Evolutionary conservation across 2,797 vertebrate species (phyloP), one percentile per base, ranked within the genome.

Genomic region (Apogon hyalosoma): DNA sequence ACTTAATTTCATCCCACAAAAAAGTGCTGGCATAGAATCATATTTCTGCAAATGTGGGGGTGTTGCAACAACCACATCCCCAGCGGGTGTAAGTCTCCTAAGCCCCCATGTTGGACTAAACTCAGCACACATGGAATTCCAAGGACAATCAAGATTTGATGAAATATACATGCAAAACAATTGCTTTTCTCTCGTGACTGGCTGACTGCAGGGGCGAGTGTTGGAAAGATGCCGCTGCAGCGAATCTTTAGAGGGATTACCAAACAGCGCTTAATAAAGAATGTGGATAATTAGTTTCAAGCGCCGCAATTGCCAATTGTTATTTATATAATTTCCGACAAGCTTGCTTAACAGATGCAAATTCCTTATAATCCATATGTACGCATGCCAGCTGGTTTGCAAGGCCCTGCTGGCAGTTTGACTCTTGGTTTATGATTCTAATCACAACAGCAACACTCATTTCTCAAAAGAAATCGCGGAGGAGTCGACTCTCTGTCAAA

Each of bases 281-380:
- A 82, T 65, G 60, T 50, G 40, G 80, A 62, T 87, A 88, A 90
- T 90, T 87, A 77, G 38, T 57, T 80, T 84, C 70, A 82, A 73
- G 60, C 11, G 33, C 15, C 5, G 58, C 59, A 69, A 61, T 79
- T 61, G 76, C 52, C 78, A 83, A 61, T 88, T 87, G 60, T 87
- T 88, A 83, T 89, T 88, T 90, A 76, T 83, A 75, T 79, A 56
- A 75, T 78, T 86, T 77, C 69, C 19, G 33, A 85, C 77, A 76
- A 69, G 63, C 69, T 69, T 81, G 62, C 86, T 88, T 84, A 88
- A 77, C 77, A 73, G 71, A 85, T 77, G 58, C 81, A 86, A 86
- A 86, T 82, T 80, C 68, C 47, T 39, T 46, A 68, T 86, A 79
- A 88, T 85, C 82, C 71, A 69, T 73, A 75, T 42, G 6, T 58